These are phyloP conservation scores for Eonycteris spelaea DNA, from an alignment of 2,113 vertebrate genomes.

Conservation along the genomic window DNA sequence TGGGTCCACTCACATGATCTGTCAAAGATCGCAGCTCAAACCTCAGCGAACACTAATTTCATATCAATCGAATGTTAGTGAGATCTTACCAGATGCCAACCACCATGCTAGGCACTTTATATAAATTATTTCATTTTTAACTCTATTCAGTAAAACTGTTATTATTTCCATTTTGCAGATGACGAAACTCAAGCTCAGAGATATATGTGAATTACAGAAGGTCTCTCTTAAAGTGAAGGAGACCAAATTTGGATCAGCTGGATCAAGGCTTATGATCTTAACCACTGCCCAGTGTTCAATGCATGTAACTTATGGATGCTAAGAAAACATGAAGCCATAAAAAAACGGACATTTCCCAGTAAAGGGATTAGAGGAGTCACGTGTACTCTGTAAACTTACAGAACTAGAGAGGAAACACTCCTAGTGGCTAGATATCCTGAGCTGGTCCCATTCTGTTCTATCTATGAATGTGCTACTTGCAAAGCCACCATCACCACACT, in stretches of 20 bases:
- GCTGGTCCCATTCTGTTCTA: background rate
- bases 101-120: background rate
- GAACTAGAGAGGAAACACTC: background rate
- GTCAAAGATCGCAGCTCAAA: background rate
- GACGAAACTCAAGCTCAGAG: slow-evolving; percentile 9
- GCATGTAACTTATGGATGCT: background rate
- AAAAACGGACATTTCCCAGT: background rate
- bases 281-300: background rate
- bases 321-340: background rate
- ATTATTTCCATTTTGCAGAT: background rate
- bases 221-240: background rate
- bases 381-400: background rate
- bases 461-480: background rate
- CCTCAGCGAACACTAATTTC: background rate
- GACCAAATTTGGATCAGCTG: background rate
- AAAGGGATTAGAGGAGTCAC: background rate
- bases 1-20: background rate
- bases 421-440: background rate
- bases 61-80: background rate
- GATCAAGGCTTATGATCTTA: background rate
- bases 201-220: background rate
- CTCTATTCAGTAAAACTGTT: background rate
- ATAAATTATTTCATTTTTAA: slow-evolving; percentile 17
- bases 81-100: background rate
- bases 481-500: background rate